Evolutionary conservation across 2,888 invertebrate species (phyloP).

Genomic region (Drosophila seclusa): DNA sequence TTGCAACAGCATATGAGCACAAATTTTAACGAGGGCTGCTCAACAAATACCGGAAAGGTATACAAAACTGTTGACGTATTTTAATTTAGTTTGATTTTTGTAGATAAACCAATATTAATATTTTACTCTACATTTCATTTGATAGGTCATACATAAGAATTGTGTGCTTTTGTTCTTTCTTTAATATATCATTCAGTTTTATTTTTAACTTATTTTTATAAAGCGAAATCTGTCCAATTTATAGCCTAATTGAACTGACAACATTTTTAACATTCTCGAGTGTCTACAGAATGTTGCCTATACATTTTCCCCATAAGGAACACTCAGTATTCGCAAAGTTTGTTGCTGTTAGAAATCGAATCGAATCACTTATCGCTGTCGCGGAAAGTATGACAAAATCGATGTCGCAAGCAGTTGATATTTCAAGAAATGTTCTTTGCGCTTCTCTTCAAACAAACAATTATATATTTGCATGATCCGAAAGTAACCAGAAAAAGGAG

Average conservation of each 20-base stretch:
- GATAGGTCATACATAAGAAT: background rate
- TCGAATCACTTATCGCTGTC: background rate
- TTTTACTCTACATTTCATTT: background rate
- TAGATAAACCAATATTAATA: background rate
- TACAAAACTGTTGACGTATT: background rate
- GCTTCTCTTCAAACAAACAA: background rate
- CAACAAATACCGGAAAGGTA: background rate
- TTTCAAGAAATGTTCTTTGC: background rate
- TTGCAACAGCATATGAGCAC: conserved; percentile 48
- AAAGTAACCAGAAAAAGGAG: background rate
- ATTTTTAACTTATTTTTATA: background rate
- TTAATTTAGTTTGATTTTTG: background rate
- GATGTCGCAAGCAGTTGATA: background rate
- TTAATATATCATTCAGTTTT: background rate
- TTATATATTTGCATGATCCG: background rate
- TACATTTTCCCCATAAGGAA: too few species aligned
- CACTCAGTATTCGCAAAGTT: background rate
- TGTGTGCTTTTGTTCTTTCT: background rate
- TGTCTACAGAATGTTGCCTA: too few species aligned
- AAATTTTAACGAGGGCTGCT: conserved; percentile 28
- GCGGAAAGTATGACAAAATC: background rate
- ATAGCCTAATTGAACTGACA: too few species aligned
- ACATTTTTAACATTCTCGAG: too few species aligned
- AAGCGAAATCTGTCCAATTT: background rate
- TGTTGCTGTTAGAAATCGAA: background rate